Percentiles rank a stretch among this genome's conserved stretches.
These are phyloP conservation scores for Galagoides demidoff DNA, from an alignment of 2,797 vertebrate genomes.

Conservation along the genomic window DNA sequence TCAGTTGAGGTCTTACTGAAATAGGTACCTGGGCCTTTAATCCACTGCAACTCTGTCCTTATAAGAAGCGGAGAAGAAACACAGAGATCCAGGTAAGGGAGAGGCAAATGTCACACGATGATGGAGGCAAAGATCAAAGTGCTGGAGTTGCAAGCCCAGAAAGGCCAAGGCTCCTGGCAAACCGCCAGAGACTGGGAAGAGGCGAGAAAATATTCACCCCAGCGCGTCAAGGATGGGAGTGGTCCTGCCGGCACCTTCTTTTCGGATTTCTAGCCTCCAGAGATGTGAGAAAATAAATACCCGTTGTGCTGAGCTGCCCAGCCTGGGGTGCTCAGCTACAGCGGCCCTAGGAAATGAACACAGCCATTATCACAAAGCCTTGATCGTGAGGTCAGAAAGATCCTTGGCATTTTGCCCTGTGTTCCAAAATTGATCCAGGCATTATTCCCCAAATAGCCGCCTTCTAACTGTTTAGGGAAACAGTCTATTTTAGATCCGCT, in stretches of 20 bases:
- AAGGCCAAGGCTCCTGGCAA: background rate
- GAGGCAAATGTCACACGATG: accelerated
- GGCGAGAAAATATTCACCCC: background rate
- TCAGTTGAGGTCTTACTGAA: background rate
- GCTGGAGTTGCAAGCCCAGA: background rate
- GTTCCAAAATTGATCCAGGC: background rate
- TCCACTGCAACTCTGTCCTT: background rate
- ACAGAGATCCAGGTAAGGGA: background rate
- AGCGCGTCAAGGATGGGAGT: background rate
- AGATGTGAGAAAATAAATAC: background rate
- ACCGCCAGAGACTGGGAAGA: background rate
- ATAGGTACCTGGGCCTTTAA: background rate
- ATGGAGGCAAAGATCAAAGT: background rate
- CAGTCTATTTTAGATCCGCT: background rate
- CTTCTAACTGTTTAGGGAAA: background rate
- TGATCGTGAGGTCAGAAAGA: background rate
- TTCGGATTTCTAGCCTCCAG: background rate
- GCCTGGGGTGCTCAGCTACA: background rate
- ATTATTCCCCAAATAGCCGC: background rate
- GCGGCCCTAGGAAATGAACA: background rate
- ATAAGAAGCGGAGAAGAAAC: background rate
- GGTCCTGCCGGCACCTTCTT: background rate
- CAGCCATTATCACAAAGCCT: background rate
- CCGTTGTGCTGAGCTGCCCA: background rate
- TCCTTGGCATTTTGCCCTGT: background rate